Evolutionary conservation across 2,113 vertebrate species (phyloP).

Genomic region (Phalacrocorax aristotelis): DNA sequence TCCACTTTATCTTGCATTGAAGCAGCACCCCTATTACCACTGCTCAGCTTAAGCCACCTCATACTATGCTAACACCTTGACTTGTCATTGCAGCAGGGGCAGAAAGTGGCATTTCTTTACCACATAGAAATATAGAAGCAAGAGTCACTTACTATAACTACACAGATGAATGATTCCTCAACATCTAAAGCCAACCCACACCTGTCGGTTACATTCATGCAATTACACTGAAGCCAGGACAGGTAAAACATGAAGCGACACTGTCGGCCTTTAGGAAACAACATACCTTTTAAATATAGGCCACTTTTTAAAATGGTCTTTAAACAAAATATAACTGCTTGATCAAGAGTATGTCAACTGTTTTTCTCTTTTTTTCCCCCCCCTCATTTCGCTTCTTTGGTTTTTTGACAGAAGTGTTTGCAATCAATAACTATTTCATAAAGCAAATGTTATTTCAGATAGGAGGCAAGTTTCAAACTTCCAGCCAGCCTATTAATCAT

Average conservation of each 20-base stretch:
- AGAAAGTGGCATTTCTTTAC: not conserved
- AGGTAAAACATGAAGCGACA: fast-evolving
- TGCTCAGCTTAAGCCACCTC: not conserved
- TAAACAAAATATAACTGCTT: not conserved
- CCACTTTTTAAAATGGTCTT: not conserved
- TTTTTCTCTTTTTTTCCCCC: not conserved
- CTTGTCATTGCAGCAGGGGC: too few species aligned
- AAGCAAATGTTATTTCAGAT: conserved; percentile 4
- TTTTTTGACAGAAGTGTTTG: not conserved
- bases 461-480: not conserved
- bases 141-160: not conserved
- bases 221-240: not conserved
- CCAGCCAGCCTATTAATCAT: not conserved
- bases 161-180: not conserved
- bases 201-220: fast-evolving
- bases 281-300: not conserved
- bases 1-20: not conserved
- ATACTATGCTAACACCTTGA: fast-evolving
- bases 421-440: conserved; percentile 6
- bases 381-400: not conserved
- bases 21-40: fast-evolving
- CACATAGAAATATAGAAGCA: not conserved
- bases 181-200: not conserved
- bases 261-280: not conserved
- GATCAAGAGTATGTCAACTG: not conserved